Evolutionary conservation across 2,797 vertebrate genomes (phyloP).

Genomic region (Labeo calbasu): DNA sequence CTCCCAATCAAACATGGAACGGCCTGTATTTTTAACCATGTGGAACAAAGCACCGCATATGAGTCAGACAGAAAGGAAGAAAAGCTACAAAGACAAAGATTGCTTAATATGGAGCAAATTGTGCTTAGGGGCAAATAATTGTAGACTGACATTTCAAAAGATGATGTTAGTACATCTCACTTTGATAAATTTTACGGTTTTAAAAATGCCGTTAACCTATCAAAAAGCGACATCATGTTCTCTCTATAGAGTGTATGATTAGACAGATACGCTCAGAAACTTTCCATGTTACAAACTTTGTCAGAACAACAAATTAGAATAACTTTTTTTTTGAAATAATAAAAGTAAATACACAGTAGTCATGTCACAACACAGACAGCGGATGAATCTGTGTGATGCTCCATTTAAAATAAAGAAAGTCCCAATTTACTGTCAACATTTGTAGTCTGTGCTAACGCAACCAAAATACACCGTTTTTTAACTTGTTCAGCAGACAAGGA

Average conservation of each 20-base stretch:
- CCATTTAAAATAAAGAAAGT: not conserved
- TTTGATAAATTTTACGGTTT: constrained; percentile 13
- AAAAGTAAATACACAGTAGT: not conserved
- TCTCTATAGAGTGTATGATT: not conserved
- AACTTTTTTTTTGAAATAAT: not conserved
- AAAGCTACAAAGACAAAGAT: constrained; percentile 21
- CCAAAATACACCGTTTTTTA: constrained; percentile 65
- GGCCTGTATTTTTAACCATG: constrained; percentile 36
- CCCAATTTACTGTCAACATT: not conserved
- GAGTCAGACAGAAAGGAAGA: constrained; percentile 15
- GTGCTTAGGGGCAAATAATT: constrained; percentile 11
- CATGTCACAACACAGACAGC: not conserved
- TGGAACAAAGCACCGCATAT: constrained; percentile 20
- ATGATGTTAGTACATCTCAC: not conserved
- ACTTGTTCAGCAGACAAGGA: constrained; percentile 60
- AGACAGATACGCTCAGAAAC: not conserved
- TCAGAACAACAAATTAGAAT: constrained; percentile 6
- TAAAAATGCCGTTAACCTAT: not conserved
- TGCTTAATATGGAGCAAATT: constrained; percentile 37
- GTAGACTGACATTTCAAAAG: constrained; percentile 43
- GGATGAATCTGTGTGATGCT: not conserved
- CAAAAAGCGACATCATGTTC: constrained; percentile 22
- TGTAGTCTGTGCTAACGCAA: constrained; percentile 9
- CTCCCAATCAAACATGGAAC: constrained; percentile 16
- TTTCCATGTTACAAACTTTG: constrained; percentile 7